Conservation (phyloP, 2,113 vertebrate genomes). For the Stegostoma tigrinum region DNA sequence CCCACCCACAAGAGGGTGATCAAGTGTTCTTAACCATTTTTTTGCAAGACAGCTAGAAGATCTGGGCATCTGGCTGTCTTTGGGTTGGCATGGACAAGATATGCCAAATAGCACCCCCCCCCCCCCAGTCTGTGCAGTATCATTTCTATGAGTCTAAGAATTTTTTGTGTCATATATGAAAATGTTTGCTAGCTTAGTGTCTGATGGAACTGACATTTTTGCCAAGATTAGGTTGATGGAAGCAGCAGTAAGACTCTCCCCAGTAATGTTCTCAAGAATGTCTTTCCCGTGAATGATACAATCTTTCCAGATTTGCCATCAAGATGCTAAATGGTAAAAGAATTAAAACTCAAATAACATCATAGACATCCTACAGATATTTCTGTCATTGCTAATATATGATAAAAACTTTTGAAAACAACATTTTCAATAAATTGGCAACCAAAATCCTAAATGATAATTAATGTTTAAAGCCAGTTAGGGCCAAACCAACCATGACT, state of each 20-base stretch:
- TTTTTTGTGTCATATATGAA: conserved; percentile 48
- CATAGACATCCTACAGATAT: background rate
- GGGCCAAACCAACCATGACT: background rate
- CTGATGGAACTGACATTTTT: conserved; percentile 53
- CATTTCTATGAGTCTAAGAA: too few species aligned
- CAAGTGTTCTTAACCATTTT: background rate
- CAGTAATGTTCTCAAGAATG: conserved; percentile 52
- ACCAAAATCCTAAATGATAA: background rate
- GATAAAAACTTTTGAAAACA: background rate
- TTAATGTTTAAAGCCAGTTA: background rate
- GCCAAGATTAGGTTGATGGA: conserved; percentile 64
- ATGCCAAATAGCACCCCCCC: too few species aligned
- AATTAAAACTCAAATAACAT: too few species aligned
- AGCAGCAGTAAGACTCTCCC: conserved; percentile 51
- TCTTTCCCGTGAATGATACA: conserved; percentile 63
- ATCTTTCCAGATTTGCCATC: conserved; percentile 59
- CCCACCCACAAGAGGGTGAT: background rate
- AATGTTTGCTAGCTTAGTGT: conserved; percentile 51
- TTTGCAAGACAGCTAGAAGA: conserved; percentile 50
- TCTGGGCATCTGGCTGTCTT: too few species aligned
- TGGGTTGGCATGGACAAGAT: too few species aligned
- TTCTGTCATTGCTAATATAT: background rate
- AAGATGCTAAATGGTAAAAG: conserved; percentile 54
- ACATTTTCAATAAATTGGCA: background rate
- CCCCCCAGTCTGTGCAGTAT: too few species aligned